These are phyloP conservation scores for Rosalia funebris DNA, from an alignment of 2,888 invertebrate genomes.

Conservation along the genomic window DNA sequence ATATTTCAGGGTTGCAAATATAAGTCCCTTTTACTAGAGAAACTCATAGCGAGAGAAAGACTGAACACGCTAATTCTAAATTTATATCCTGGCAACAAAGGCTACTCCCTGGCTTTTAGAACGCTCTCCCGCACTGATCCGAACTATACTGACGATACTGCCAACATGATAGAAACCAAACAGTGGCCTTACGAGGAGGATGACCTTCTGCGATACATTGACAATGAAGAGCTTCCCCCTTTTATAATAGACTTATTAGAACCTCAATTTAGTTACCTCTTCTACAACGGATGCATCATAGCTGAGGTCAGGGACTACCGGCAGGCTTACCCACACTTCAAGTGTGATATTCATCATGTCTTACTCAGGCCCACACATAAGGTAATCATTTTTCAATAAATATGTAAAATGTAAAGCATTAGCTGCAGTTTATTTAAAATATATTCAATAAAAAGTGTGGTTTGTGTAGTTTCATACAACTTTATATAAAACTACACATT, in stretches of 20 bases:
- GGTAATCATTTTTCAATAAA: slow-evolving; percentile 67
- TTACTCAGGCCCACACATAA: slow-evolving; percentile 87
- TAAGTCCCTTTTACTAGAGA: slow-evolving; percentile 81
- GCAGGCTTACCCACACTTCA: slow-evolving; percentile 79
- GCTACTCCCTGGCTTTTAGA: slow-evolving; percentile 74
- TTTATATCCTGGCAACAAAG: slow-evolving; percentile 91
- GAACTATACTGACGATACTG: slow-evolving; percentile 67
- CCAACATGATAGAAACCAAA: slow-evolving; percentile 76
- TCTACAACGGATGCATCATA: slow-evolving; percentile 92
- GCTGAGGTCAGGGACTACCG: slow-evolving; percentile 91
- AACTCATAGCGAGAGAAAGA: slow-evolving; percentile 84
- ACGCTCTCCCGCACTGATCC: slow-evolving; percentile 56
- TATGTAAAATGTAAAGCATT: too few species aligned
- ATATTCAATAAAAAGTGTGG: too few species aligned
- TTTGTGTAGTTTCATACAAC: too few species aligned
- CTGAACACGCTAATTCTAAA: slow-evolving; percentile 91
- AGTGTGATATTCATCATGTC: slow-evolving; percentile 87
- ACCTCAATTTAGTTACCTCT: slow-evolving; percentile 83
- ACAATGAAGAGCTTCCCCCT: slow-evolving; percentile 78
- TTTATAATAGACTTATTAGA: slow-evolving; percentile 86
- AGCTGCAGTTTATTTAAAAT: too few species aligned
- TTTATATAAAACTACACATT: too few species aligned
- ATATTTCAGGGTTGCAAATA: slow-evolving; percentile 69
- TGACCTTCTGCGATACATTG: slow-evolving; percentile 85
- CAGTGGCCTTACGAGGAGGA: slow-evolving; percentile 92